Conservation (phyloP, 92 coral and sea anemone genomes). For the Umimayanthus kanabou region DNA sequence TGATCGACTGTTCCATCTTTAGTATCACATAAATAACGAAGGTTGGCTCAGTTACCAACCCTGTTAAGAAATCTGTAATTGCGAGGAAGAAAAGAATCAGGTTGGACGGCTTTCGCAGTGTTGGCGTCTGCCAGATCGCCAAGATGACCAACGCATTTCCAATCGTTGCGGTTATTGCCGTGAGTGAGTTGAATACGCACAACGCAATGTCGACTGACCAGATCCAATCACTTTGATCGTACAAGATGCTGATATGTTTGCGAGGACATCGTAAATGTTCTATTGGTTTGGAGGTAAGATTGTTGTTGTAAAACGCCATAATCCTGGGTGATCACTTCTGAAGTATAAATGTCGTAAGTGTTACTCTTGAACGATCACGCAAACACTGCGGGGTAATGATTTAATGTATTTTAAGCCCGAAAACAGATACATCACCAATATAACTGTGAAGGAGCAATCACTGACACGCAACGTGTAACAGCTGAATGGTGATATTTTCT, state of each 20-base stretch:
- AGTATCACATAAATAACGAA: constrained; percentile 24
- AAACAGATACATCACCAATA: not conserved
- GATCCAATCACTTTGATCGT: constrained; percentile 29
- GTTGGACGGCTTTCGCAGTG: constrained; percentile 57
- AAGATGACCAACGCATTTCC: constrained; percentile 28
- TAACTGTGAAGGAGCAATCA: not conserved
- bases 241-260: constrained; percentile 7
- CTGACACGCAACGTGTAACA: not conserved
- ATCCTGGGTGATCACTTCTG: not conserved
- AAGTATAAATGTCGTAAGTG: not conserved
- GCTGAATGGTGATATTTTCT: not conserved
- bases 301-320: not conserved
- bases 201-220: constrained; percentile 13
- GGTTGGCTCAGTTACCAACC: constrained; percentile 26
- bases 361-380: not conserved
- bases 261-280: not conserved
- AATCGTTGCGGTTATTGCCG: constrained; percentile 9
- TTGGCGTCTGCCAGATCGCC: constrained; percentile 27
- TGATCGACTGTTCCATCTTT: constrained; percentile 6
- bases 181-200: constrained; percentile 9
- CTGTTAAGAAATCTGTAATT: constrained; percentile 38
- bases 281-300: not conserved
- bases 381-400: not conserved
- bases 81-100: constrained; percentile 46
- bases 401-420: not conserved